Percentiles rank a stretch among this genome's conserved stretches.
Evolutionary conservation across 2,888 invertebrate species (phyloP).

Genomic region (Electrophaes corylata): DNA sequence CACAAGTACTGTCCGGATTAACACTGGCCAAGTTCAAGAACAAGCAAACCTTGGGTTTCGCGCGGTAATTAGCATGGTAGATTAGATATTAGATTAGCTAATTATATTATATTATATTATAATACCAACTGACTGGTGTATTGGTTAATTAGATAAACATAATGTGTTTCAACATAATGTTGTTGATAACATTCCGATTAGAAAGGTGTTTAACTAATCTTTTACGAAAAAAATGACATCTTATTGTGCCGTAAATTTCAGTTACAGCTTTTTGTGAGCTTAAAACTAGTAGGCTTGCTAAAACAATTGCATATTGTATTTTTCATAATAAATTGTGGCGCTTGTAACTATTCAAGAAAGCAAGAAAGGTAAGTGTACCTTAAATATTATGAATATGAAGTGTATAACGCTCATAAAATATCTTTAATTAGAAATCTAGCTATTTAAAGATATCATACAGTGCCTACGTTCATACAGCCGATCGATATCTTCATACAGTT

Average conservation of each 20-base stretch:
- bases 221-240: not conserved
- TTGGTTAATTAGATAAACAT: too few relatives aligned
- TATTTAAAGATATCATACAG: not conserved
- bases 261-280: too few relatives aligned
- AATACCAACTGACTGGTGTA: too few relatives aligned
- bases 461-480: not conserved
- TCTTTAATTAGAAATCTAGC: not conserved
- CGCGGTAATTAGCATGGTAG: constrained; percentile 7
- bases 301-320: too few relatives aligned
- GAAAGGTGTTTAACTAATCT: not conserved
- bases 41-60: constrained; percentile 11
- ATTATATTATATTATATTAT: too few relatives aligned
- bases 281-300: too few relatives aligned
- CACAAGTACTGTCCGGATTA: not conserved
- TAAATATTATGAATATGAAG: too few relatives aligned
- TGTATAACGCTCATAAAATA: not conserved
- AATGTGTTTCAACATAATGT: too few relatives aligned
- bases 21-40: constrained; percentile 19
- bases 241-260: not conserved
- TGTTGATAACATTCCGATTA: not conserved
- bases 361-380: too few relatives aligned
- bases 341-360: too few relatives aligned
- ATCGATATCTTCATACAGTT: not conserved
- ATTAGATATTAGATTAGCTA: not conserved
- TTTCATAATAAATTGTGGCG: too few relatives aligned